Evolutionary conservation across 2,113 vertebrate species (phyloP), one percentile per base, ranked within the genome.

Genomic region (Ammodytes marinus): DNA sequence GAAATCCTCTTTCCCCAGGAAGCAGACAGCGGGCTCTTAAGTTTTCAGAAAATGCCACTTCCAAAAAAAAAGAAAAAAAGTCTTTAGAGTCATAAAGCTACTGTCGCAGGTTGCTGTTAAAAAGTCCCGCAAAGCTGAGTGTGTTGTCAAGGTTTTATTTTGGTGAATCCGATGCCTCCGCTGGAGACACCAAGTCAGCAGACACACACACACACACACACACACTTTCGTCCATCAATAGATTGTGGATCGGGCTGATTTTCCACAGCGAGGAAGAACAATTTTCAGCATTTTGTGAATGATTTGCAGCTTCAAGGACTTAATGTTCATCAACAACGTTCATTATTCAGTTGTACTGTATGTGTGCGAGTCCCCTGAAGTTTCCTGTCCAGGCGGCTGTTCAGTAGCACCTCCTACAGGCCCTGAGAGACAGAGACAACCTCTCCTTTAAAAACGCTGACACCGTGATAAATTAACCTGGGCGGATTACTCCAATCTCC

Each of bases 1-100:
- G 19, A 47, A 61, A 73, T 37, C 5, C 43, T 49, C 7, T 61
- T 27, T 19, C 64, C 54, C 60, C 61, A 61, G 46, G 61, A 63
- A 66, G 40, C 70, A 72, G 71, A 39, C 71, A 69, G 79, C 45
- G 5, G 86, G 80, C 78, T 85, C 73, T 72, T 8, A 13, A 68
- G 27, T 27, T 79, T 87, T 82, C 39, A 87, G 65, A 91, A 27
- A 90, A 86, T 82, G 61, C 83, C 82, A 71, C 65, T 79, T 85
- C 47, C 77, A 83, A 81, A 27, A 27, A 2, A 27, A 27, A 27
- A 27, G 27, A 27, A 27, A 27, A 27, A 27, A 85, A 70, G 88
- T 93, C 83, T 83, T 53, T 19, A 73, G 47, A 90, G 82, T 91
- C 86, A 92, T 94, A 94, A 94, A 93, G 93, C 93, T 92, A 89